Evolutionary conservation across 2,113 vertebrate genomes (phyloP), one percentile per base, ranked within the genome.

Genomic region (Clarias batrachus): DNA sequence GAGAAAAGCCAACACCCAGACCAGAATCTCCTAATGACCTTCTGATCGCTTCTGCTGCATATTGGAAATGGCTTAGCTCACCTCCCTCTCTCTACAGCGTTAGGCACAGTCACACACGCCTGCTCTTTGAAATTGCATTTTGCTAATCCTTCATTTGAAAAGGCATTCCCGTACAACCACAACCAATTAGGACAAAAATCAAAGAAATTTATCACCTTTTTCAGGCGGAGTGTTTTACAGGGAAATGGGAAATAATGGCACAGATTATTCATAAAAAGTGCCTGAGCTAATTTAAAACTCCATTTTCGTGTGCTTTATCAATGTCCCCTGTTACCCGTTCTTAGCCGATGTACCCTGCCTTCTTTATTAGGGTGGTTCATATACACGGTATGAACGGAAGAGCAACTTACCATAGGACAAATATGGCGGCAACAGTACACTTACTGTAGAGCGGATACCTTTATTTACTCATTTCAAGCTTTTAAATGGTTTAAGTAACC

Each of bases 161-260:
- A 89, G 85, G 78, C 86, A 88, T 86, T 87, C 89, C 86, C 52
- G 84, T 85, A 86, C 85, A 91, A 89, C 87, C 85, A 27, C 86
- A 81, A 84, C 83, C 89, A 89, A 90, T 91, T 91, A 89, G 89
- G 87, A 87, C 81, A 81, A 91, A 62, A 79, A 91, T 91, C 90
- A 84, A 84, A 77, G 63, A 86, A 86, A 90, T 90, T 86, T 87
- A 91, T 91, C 89, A 88, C 85, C 81, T 80, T 85, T 89, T 88
- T 87, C 79, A 78, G 56, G 71, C 76, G 63, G 85, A 88, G 90
- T 88, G 84, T 89, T 80, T 85, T 86, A 87, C 86, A 59, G 74
- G 81, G 87, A 86, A 88, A 85, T 85, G 85, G 87, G 83, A 89
- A 88, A 88, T 88, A 90, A 90, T 90, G 83, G 86, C 33, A 23